phyloP scores from a whole-genome alignment of 2,113 vertebrate genomes.

The Bombycilla garrulus region DNA sequence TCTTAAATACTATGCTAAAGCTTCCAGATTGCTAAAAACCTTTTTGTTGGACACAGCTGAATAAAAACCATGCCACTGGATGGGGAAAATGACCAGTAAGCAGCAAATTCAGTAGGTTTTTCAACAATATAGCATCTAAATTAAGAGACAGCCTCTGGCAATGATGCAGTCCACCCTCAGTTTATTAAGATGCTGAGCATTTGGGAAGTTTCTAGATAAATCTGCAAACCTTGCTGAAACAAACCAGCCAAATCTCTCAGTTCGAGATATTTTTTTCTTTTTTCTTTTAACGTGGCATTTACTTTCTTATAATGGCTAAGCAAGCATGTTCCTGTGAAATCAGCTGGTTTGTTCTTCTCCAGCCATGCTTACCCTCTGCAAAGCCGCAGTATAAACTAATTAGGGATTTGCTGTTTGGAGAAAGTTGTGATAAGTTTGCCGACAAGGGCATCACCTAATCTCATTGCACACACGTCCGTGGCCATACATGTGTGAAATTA shows the following conservation, averaged over 20 bases:
- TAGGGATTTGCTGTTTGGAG: constrained; percentile 56
- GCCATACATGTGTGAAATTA: constrained; percentile 69
- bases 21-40: background rate
- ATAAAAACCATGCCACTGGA: background rate
- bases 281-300: background rate
- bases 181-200: background rate
- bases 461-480: constrained; percentile 31
- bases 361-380: constrained; percentile 27
- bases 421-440: constrained; percentile 60
- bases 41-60: background rate
- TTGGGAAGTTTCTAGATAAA: background rate
- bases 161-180: background rate
- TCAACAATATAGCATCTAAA: background rate
- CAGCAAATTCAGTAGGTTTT: background rate
- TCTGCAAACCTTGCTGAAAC: background rate
- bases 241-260: background rate
- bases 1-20: background rate
- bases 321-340: constrained; percentile 28
- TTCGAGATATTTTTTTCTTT: background rate
- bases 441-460: constrained; percentile 51
- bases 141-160: background rate
- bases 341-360: constrained; percentile 43
- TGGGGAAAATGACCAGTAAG: background rate
- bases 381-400: constrained; percentile 59
- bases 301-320: background rate